phyloP scores from a whole-genome alignment of 2,113 vertebrate species.

The Scolopax mira region DNA sequence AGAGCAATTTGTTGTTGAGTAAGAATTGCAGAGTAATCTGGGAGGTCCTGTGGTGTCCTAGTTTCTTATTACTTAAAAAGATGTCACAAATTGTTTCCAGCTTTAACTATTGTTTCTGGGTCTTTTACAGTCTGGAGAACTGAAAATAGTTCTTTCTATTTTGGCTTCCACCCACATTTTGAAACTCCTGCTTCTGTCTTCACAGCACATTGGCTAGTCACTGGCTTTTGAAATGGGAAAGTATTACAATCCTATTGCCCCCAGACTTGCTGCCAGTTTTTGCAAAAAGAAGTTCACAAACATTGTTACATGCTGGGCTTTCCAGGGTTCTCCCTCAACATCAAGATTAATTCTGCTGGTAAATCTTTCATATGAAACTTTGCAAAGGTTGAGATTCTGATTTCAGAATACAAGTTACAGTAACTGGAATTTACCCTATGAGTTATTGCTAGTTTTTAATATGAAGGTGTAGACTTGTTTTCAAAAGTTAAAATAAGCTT shows the following conservation, averaged over 20 bases:
- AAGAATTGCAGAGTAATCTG: neutral
- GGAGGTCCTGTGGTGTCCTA: neutral
- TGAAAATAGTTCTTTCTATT: neutral
- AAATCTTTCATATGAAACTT: neutral
- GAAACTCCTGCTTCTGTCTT: neutral
- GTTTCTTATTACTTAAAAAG: neutral
- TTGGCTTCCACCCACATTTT: neutral
- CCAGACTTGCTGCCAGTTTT: neutral
- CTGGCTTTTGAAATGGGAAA: neutral
- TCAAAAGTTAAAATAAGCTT: neutral
- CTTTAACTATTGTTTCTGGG: neutral
- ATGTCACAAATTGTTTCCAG: neutral
- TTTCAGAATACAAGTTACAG: neutral
- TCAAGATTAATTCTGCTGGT: neutral
- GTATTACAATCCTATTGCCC: neutral
- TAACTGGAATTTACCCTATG: neutral
- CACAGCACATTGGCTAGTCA: fast-evolving
- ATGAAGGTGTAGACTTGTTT: neutral
- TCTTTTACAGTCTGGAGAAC: neutral
- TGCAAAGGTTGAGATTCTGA: constrained; percentile 22
- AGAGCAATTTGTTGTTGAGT: neutral
- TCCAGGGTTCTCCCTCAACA: neutral
- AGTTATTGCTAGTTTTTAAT: neutral
- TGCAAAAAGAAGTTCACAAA: neutral
- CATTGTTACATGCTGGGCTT: neutral